Evolutionary conservation across 2,113 vertebrate species (phyloP), one percentile per base, ranked within the genome.

Genomic region (Macrotis lagotis): DNA sequence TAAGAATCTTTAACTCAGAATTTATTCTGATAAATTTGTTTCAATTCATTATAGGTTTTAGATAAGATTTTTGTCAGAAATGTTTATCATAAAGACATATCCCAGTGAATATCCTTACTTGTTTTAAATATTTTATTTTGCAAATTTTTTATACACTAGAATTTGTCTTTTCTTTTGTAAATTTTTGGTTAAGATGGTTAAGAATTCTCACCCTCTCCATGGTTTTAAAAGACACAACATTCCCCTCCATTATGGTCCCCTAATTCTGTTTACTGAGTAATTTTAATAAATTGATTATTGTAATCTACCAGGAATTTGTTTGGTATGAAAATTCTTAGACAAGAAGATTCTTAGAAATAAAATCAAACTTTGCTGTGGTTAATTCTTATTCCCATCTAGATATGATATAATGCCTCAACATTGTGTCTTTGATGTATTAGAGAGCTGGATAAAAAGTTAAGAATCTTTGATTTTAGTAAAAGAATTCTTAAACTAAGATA

Each of bases 391-490:
- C 66, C n/a, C 16, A 44, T 22, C 66, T 83, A 83, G 37, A 83
- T 22, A 44, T 6, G 8, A 83, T 83, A 19, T 83, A 16, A 83
- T 83, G 66, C 44, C 50, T 95, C 50, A 96, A 52, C 47, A 94
- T 10, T 24, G 89, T 8, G 50, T 19, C 44, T 51, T 91, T 31
- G 14, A 14, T 95, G 28, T 92, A 66, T 28, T 66, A 95, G 55
- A 94, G 90, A 74, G 26, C 44, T 92, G 26, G 51, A 91, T 92
- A n/a, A 28, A 90, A 94, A 91, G 24, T 51, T 52, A 44, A 96
- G 92, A 91, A 89, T 51, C 90, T 49, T 0, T 48, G 26, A 83
- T 44, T 83, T 83, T 44, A 24, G 37, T 44, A 83, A 83, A 83
- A 19, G n/a, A 74, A 44, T n/a, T n/a, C 66, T 19, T 83, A 83